These are phyloP conservation scores for Heliconius hermathena DNA, from an alignment of 1,140 invertebrate genomes.

Conservation along the genomic window DNA sequence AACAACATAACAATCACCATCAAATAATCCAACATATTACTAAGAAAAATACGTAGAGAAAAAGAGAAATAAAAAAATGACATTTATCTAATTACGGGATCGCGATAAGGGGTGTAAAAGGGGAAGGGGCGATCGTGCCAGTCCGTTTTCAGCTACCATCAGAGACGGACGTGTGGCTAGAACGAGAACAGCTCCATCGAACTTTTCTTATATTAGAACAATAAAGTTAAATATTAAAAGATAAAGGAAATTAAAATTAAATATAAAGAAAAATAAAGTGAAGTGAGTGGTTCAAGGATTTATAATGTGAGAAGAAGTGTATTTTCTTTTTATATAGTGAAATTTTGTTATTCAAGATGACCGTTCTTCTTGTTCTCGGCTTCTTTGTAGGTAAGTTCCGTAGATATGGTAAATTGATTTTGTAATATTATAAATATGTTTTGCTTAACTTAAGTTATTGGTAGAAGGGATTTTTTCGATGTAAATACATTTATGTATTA, in stretches of 20 bases:
- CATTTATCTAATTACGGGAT: slow-evolving; percentile 79
- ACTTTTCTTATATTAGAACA: slow-evolving; percentile 28
- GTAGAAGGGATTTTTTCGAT: not conserved
- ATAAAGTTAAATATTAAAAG: slow-evolving; percentile 21
- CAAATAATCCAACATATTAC: not conserved
- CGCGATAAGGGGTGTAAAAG: slow-evolving; percentile 67
- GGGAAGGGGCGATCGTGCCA: slow-evolving; percentile 59
- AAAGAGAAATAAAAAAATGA: slow-evolving; percentile 67
- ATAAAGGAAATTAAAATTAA: no score
- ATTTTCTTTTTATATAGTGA: slow-evolving; percentile 42
- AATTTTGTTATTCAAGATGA: slow-evolving; percentile 61
- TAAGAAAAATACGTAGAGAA: slow-evolving; percentile 17
- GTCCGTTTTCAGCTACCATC: slow-evolving; percentile 46
- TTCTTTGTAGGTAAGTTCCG: slow-evolving; percentile 70
- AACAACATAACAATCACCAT: not conserved
- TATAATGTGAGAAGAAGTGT: slow-evolving; percentile 59
- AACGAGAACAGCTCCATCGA: slow-evolving; percentile 14
- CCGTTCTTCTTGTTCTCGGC: slow-evolving; percentile 71
- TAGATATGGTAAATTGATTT: not conserved
- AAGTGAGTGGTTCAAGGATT: slow-evolving; percentile 22
- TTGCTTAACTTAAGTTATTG: no score
- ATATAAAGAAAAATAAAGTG: slow-evolving; percentile 22
- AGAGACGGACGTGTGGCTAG: slow-evolving; percentile 27
- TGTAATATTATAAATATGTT: not conserved
- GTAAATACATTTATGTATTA: no score